phyloP scores from a whole-genome alignment of 2,797 vertebrate species.

The Neopelma chrysocephalum region DNA sequence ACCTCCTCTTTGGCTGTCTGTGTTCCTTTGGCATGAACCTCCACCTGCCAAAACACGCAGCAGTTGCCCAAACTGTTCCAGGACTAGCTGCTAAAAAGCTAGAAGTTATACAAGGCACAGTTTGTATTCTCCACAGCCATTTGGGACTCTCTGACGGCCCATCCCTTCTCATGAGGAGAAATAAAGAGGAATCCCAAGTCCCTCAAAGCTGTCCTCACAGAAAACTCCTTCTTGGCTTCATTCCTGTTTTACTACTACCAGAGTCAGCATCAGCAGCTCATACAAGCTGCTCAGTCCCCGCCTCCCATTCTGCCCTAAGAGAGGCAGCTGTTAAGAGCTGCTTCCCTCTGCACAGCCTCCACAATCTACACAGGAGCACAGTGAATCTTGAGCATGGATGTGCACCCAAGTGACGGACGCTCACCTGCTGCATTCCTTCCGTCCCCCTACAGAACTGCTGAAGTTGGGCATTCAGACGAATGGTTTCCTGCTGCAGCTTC shows the following conservation, averaged over 20 bases:
- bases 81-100: background rate
- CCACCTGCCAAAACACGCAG: slow-evolving; percentile 71
- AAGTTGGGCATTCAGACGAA: slow-evolving; percentile 75
- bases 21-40: slow-evolving; percentile 76
- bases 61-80: background rate
- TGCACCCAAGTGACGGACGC: background rate
- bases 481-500: slow-evolving; percentile 74
- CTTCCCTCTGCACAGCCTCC: background rate
- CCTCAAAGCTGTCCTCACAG: background rate
- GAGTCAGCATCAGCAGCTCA: background rate
- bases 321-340: background rate
- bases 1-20: slow-evolving; percentile 79
- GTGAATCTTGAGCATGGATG: background rate
- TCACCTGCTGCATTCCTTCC: slow-evolving; percentile 83
- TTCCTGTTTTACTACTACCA: background rate
- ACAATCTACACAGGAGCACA: background rate
- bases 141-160: background rate
- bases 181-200: background rate
- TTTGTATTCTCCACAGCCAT: background rate
- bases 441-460: slow-evolving; percentile 73
- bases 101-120: background rate
- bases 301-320: background rate
- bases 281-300: background rate
- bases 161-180: background rate
- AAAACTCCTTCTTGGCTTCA: background rate